These are phyloP conservation scores for Dyspetes luteomarginatus DNA, from an alignment of 2,888 invertebrate genomes.

Conservation along the genomic window DNA sequence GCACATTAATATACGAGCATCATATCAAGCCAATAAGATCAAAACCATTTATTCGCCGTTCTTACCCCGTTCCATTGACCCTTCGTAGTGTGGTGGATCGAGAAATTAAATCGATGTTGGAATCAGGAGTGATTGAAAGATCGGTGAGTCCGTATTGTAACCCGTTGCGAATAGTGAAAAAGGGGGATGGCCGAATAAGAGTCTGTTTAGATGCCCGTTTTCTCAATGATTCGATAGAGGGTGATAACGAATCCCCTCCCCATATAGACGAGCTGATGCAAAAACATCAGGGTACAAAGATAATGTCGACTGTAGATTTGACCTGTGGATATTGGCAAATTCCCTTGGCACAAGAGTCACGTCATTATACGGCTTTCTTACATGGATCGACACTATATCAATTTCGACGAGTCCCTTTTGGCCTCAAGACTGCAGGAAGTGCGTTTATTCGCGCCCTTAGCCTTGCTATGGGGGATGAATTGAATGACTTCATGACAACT, in stretches of 20 bases:
- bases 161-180: slow-evolving; percentile 57
- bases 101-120: slow-evolving; percentile 71
- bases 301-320: slow-evolving; percentile 64
- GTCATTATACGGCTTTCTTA: too few species aligned
- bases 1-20: slow-evolving; percentile 7
- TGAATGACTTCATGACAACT: slow-evolving; percentile 66
- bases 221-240: too few species aligned
- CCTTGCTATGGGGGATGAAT: slow-evolving; percentile 69
- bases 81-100: slow-evolving; percentile 68
- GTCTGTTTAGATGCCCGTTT: neutral
- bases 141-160: slow-evolving; percentile 73
- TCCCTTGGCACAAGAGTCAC: too few species aligned
- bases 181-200: neutral
- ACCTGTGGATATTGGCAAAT: slow-evolving; percentile 69
- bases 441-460: slow-evolving; percentile 54
- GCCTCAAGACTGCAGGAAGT: neutral
- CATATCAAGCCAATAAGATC: slow-evolving; percentile 57
- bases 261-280: slow-evolving; percentile 66
- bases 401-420: slow-evolving; percentile 42
- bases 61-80: slow-evolving; percentile 75
- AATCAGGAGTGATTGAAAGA: slow-evolving; percentile 72
- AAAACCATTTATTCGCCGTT: slow-evolving; percentile 64
- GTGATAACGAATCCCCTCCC: too few species aligned
- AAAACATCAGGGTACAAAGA: slow-evolving; percentile 61
- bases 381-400: slow-evolving; percentile 70